Evolutionary conservation across 2,113 vertebrate species (phyloP).

Genomic region (Ondatra zibethicus): DNA sequence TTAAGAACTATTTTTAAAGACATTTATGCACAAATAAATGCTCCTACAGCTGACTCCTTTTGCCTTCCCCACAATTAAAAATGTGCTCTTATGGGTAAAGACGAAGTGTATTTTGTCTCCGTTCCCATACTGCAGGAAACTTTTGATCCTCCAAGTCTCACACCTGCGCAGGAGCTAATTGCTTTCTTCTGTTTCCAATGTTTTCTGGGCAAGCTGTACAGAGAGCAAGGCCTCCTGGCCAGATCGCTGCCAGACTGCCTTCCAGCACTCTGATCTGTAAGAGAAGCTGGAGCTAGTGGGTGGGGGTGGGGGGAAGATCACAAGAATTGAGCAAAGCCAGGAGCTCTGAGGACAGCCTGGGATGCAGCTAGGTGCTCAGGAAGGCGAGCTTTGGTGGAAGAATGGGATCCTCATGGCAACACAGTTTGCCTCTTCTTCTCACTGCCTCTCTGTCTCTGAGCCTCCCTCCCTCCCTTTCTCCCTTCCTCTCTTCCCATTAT

Average conservation of each 20-base stretch:
- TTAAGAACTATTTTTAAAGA: slow-evolving; percentile 32
- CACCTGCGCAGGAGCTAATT: neutral
- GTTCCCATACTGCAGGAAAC: neutral
- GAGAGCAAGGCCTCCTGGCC: neutral
- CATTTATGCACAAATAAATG: slow-evolving; percentile 5
- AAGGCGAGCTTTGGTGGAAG: neutral
- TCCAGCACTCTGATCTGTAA: neutral
- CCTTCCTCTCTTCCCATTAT: neutral
- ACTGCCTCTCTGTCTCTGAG: too few species aligned
- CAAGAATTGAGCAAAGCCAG: neutral
- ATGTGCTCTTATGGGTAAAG: neutral
- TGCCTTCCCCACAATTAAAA: neutral
- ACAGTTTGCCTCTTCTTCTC: neutral
- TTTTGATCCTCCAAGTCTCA: neutral
- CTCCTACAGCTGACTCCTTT: neutral
- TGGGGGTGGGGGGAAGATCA: too few species aligned
- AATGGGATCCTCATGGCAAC: neutral
- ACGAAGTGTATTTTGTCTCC: neutral
- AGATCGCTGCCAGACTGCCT: too few species aligned
- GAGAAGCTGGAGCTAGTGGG: neutral
- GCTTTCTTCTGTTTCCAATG: neutral
- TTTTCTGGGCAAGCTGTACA: neutral
- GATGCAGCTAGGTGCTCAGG: too few species aligned
- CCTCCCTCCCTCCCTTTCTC: neutral
- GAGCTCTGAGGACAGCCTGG: neutral